A percentile compares a stretch with the other conserved stretches of the same genome.
Evolutionary conservation across 2,888 invertebrate genomes (phyloP).

Genomic region (Noctua janthe): DNA sequence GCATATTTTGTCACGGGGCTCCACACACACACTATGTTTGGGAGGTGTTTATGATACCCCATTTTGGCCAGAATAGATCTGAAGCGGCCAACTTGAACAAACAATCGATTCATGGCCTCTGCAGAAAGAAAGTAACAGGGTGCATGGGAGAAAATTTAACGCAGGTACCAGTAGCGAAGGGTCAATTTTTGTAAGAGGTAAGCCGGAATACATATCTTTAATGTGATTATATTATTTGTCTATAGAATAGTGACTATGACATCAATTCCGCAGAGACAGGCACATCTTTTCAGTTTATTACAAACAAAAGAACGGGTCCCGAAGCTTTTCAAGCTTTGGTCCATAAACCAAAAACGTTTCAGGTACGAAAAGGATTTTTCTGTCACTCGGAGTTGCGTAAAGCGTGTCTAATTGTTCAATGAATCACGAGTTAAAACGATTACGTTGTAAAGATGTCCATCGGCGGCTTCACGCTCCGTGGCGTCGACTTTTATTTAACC

Average conservation of each 20-base stretch:
- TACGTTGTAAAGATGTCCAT: constrained; percentile 3
- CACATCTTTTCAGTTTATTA: neutral
- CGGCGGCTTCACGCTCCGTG: neutral
- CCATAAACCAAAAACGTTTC: constrained; percentile 5
- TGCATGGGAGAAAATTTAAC: neutral
- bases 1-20: neutral
- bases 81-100: neutral
- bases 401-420: constrained; percentile 19
- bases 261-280: neutral
- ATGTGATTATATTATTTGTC: too few relatives aligned
- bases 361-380: constrained; percentile 8
- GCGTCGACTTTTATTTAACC: constrained; percentile 6
- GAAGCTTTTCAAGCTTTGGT: neutral
- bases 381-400: neutral
- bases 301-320: neutral
- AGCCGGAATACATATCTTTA: too few relatives aligned
- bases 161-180: neutral
- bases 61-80: neutral
- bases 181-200: too few relatives aligned
- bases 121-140: neutral
- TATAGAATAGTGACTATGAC: too few relatives aligned
- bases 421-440: constrained; percentile 14
- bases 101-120: neutral
- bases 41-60: neutral
- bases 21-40: neutral